Evolutionary conservation across 2,797 vertebrate genomes (phyloP).

Genomic region (Enteromius unitaeniatus): DNA sequence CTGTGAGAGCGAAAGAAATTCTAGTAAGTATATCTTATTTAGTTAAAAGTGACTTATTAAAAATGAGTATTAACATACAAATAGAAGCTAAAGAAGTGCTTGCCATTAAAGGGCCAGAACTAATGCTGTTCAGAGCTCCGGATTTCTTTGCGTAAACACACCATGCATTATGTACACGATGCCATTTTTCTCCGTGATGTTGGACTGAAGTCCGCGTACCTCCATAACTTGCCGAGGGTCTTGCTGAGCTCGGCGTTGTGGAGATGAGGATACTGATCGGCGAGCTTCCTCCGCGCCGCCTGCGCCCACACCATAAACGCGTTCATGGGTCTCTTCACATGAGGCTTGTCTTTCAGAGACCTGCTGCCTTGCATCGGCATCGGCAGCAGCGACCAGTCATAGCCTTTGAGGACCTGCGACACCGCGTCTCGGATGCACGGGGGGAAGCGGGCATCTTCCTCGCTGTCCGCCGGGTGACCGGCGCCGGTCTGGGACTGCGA

Average conservation of each 20-base stretch:
- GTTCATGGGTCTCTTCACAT: constrained; percentile 93
- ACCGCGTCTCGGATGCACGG: constrained; percentile 96
- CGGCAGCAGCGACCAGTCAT: constrained; percentile 97
- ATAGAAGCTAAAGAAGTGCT: not conserved
- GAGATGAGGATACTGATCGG: constrained; percentile 94
- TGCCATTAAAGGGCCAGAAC: not conserved
- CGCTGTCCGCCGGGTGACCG: constrained; percentile 78
- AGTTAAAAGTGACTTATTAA: not conserved
- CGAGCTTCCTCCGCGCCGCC: constrained; percentile 90
- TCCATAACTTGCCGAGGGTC: constrained; percentile 90
- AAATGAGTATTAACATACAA: not conserved
- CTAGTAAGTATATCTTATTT: not conserved
- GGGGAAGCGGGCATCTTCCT: constrained; percentile 91
- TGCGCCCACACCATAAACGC: constrained; percentile 96
- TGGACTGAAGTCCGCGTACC: constrained; percentile 74
- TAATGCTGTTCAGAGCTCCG: not conserved
- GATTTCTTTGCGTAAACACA: too few relatives aligned
- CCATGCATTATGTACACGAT: not conserved
- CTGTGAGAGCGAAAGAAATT: not conserved
- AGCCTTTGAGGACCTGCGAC: constrained; percentile 96
- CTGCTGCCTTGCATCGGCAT: constrained; percentile 91
- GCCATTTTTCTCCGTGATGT: not conserved
- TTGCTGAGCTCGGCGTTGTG: constrained; percentile 98
- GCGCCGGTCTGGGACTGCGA: constrained; percentile 65
- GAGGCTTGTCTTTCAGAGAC: constrained; percentile 90